Percentiles rank a stretch among this genome's conserved stretches.
phyloP scores from a whole-genome alignment of 2,113 vertebrate species.

The Phalacrocorax carbo region DNA sequence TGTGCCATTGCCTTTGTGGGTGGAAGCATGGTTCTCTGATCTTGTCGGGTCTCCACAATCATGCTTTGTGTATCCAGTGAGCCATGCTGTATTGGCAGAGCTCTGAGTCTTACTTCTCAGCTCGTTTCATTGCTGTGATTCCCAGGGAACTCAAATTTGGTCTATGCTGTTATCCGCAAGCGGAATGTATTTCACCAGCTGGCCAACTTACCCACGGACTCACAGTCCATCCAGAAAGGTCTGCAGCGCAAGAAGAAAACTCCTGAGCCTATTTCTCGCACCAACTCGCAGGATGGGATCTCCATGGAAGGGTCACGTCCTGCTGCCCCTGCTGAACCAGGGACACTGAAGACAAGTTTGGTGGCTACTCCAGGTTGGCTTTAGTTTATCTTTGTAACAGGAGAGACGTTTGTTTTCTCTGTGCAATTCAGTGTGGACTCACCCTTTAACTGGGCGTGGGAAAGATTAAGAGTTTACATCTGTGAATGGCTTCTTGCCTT shows the following conservation, averaged over 20 bases:
- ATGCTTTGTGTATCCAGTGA: neutral
- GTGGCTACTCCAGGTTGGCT: slow-evolving; percentile 90
- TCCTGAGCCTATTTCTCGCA: slow-evolving; percentile 88
- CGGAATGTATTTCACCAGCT: slow-evolving; percentile 94
- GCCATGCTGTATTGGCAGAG: neutral
- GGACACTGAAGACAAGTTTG: slow-evolving; percentile 92
- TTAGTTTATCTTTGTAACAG: neutral
- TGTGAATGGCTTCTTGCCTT: neutral
- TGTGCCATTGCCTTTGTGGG: neutral
- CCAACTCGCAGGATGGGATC: slow-evolving; percentile 89
- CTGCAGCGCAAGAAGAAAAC: slow-evolving; percentile 88
- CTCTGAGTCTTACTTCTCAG: neutral
- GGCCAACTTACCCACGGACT: slow-evolving; percentile 90
- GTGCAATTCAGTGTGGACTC: neutral
- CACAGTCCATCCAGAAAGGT: slow-evolving; percentile 88
- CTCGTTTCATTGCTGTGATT: neutral
- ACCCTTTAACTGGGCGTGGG: slow-evolving; percentile 35
- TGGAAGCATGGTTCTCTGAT: neutral
- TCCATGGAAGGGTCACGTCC: slow-evolving; percentile 97
- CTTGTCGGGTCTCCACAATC: neutral
- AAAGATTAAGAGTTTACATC: slow-evolving; percentile 45
- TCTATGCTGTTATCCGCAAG: slow-evolving; percentile 97
- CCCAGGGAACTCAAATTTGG: slow-evolving; percentile 93
- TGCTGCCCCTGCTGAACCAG: slow-evolving; percentile 91
- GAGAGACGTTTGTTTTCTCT: slow-evolving; percentile 6